These are phyloP conservation scores for Cepaea nemoralis DNA, from an alignment of 1,140 invertebrate species.

Conservation along the genomic window DNA sequence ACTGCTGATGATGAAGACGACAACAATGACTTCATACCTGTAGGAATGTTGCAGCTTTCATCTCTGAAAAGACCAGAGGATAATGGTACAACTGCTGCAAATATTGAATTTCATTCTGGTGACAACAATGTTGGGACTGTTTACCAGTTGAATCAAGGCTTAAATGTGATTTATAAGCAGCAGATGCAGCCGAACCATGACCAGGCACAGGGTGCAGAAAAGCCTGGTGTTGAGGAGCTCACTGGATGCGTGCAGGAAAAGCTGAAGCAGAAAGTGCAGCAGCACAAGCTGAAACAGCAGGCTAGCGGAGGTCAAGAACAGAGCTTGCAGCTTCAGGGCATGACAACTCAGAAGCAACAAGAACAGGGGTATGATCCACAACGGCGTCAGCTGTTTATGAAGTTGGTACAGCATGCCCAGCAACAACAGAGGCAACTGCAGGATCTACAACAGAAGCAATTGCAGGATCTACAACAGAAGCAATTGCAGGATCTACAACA, in stretches of 20 bases:
- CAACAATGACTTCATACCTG: conserved; percentile 34
- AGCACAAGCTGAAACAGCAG: not conserved
- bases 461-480: not conserved
- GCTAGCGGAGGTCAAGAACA: not conserved
- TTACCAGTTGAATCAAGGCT: not conserved
- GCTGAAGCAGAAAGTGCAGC: not conserved
- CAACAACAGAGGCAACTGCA: not conserved
- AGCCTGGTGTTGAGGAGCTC: not conserved
- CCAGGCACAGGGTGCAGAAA: not conserved
- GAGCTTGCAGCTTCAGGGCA: not conserved
- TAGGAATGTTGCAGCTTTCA: conserved; percentile 32
- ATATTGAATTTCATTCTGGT: not conserved
- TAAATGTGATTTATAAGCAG: not conserved
- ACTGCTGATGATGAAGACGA: conserved; percentile 34
- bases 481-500: not conserved
- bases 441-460: not conserved
- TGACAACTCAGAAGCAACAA: not conserved
- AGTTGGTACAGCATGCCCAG: conserved; percentile 20
- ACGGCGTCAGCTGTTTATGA: not conserved
- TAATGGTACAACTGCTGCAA: not conserved
- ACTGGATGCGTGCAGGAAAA: not conserved
- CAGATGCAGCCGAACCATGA: not conserved
- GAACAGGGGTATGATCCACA: not conserved
- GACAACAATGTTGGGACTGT: not conserved
- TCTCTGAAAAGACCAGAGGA: conserved; percentile 4